Evolutionary conservation across 1,140 invertebrate species (phyloP), one percentile per base, ranked within the genome.

Genomic region (Dinoponera quadriceps): DNA sequence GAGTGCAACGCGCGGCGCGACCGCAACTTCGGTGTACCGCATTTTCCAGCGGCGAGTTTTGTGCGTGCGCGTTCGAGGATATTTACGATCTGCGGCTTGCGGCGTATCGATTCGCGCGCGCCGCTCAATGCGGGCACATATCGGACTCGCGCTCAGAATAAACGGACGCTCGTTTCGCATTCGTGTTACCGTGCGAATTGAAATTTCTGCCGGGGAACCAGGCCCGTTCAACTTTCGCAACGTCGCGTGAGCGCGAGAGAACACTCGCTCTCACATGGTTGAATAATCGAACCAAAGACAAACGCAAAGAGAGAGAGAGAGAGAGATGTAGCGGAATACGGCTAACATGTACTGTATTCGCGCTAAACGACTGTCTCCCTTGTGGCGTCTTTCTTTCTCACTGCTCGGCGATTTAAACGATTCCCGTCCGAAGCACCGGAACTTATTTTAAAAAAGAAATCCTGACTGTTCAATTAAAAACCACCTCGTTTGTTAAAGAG

Each of bases 21-120:
- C 85, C 86, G 68, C 86, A 83, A 86, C 66, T 84, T 86, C n/a
- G 73, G 29, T 62, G 69, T 48, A 69, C 57, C 71, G 18, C 51
- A 74, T 80, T 87, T 84, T 86, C 86, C 66, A 78, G 54, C 60
- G 68, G 69, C 72, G 73, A 83, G 33, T 77, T 66, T 82, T 65
- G 51, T 38, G 74, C 38, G 59, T 49, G 20, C 38, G 57, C 22
- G 22, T 49, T 55, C n/a, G 66, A 80, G 81, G 69, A 87, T 88
- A 88, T 87, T 88, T 88, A 88, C 85, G 86, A 88, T 81, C 82
- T 74, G 85, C 48, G 85, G 85, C 62, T 87, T 84, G 85, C 60
- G 85, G 82, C 65, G 25, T 88, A 88, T 87, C 85, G 86, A 87
- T 87, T 83, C 63, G 48, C 60, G 62, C 38, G 14, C 25, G 22